Percentiles rank a stretch among this genome's conserved stretches.
Evolutionary conservation across 92 coral and sea anemone genomes (phyloP).

Genomic region (Pocillopora grandis): DNA sequence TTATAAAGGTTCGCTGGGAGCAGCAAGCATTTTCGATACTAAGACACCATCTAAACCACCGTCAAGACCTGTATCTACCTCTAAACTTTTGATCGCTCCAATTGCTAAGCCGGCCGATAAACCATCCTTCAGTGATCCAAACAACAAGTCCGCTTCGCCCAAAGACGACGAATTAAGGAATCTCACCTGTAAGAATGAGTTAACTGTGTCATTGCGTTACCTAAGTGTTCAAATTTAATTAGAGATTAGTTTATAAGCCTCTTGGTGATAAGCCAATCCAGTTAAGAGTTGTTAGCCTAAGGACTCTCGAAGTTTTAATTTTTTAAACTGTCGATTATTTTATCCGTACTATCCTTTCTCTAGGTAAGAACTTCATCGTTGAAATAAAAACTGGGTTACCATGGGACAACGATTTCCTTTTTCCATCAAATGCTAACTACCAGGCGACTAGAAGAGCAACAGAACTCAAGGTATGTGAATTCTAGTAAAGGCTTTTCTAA

Average conservation of each 20-base stretch:
- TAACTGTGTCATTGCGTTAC: neutral
- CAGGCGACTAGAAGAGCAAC: conserved; percentile 39
- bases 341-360: neutral
- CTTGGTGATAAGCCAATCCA: too few species aligned
- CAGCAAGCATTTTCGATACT: neutral
- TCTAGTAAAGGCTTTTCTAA: neutral
- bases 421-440: conserved; percentile 27
- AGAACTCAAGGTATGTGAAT: conserved; percentile 32
- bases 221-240: neutral
- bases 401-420: conserved; percentile 52
- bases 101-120: conserved; percentile 10
- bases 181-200: conserved; percentile 30
- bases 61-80: neutral
- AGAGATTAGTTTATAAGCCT: too few species aligned
- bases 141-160: conserved; percentile 1
- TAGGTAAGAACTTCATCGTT: conserved; percentile 37
- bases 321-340: neutral
- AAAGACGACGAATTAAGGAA: conserved; percentile 28
- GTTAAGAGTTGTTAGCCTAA: too few species aligned
- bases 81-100: conserved; percentile 3
- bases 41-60: neutral
- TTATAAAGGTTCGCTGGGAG: neutral
- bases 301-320: neutral
- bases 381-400: conserved; percentile 39
- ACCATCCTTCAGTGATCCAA: neutral